A percentile compares a stretch with the other conserved stretches of the same genome.
Conservation (phyloP, 2,113 vertebrate species). For the Psophia crepitans region DNA sequence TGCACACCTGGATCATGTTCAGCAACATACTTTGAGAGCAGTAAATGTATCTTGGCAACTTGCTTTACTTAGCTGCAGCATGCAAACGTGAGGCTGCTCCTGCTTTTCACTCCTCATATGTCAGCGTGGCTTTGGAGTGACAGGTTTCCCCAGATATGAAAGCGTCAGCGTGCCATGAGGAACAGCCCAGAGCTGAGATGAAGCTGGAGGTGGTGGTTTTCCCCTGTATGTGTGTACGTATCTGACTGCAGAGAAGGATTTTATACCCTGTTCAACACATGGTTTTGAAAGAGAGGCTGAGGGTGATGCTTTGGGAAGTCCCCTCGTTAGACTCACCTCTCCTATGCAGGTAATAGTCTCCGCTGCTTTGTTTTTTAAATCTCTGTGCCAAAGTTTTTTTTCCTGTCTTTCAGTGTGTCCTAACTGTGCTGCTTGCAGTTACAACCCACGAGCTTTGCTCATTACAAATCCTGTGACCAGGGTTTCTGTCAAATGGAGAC, state of each 20-base stretch:
- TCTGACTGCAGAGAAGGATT: background rate
- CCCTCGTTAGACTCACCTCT: background rate
- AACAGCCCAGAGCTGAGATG: background rate
- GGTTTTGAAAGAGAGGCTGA: background rate
- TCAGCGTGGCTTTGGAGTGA: slow-evolving; percentile 18
- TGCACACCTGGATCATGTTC: background rate
- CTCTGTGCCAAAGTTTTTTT: background rate
- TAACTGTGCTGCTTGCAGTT: background rate
- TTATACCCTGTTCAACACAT: background rate
- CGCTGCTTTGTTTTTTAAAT: background rate
- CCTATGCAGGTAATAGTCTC: background rate
- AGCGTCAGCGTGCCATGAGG: background rate
- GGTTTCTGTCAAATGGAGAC: background rate
- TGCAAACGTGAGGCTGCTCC: slow-evolving; percentile 7
- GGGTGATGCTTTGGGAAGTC: background rate
- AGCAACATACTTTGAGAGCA: background rate
- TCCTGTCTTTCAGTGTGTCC: background rate
- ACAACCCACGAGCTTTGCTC: background rate
- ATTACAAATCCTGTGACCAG: background rate
- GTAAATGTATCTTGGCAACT: slow-evolving; percentile 10
- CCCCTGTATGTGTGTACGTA: background rate
- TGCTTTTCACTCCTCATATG: background rate
- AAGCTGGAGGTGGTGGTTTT: slow-evolving; percentile 16
- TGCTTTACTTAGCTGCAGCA: slow-evolving; percentile 15
- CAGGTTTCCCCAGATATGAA: background rate